Evolutionary conservation across 2,113 vertebrate genomes (phyloP).

Genomic region (Cryptotis parvus): DNA sequence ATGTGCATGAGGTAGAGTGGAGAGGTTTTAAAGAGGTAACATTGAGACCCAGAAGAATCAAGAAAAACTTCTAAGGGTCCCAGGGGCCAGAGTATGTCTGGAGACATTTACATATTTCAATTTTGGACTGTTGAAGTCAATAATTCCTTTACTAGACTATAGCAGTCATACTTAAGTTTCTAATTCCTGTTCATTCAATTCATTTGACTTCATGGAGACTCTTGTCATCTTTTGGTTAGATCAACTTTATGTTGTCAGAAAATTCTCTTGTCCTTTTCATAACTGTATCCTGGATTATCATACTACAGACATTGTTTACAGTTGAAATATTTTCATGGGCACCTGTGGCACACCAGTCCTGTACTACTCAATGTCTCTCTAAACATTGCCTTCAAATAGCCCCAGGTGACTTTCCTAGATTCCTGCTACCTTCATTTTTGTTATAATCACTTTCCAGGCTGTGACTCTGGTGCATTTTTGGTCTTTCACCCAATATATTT

Average conservation of each 20-base stretch:
- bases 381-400: conserved; percentile 29
- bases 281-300: background rate
- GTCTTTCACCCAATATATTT: background rate
- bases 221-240: background rate
- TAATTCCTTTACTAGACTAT: background rate
- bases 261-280: background rate
- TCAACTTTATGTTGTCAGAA: background rate
- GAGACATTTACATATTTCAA: background rate
- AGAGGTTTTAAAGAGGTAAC: background rate
- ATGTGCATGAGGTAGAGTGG: background rate
- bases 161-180: background rate
- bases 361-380: background rate
- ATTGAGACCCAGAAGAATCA: background rate
- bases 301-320: background rate
- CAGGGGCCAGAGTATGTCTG: too few relatives aligned
- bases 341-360: background rate
- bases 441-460: background rate
- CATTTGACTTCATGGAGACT: background rate
- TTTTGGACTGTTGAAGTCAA: background rate
- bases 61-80: background rate
- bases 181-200: background rate
- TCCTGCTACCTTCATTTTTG: background rate
- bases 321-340: conserved; percentile 14
- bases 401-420: background rate
- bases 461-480: conserved; percentile 37